Base-by-base conservation (phyloP, 2,113 vertebrate species). In the Siniperca knerii region DNA sequence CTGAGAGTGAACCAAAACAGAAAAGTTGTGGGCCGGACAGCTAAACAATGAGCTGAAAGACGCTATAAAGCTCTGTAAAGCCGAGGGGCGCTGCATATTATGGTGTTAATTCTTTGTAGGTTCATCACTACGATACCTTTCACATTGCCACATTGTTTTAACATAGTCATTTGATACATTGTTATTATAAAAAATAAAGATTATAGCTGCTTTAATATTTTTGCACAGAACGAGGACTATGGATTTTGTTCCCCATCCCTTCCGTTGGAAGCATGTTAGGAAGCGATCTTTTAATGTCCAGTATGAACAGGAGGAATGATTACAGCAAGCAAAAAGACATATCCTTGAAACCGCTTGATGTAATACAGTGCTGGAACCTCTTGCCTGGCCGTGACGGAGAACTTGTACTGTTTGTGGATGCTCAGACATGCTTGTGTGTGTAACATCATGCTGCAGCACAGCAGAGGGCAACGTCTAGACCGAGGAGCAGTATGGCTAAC, bases 401-500 rank as follows among this genome's bases (percentile, higher is more conserved):
- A 25, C 74, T 81, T 75, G 55, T 44, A 8, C 35, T 85, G 71
- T 74, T 87, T 68, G 75, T 40, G 82, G 81, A 84, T 83, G 86
- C 80, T 84, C 58, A 61, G 86, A 44, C 61, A 71, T 54, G 70
- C 65, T 37, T 61, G 10, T 50, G 46, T 48, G 58, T 57, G 52
- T 72, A 55, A 69, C 77, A 64, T 64, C 35, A 23, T 4, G 65
- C 62, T 35, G 77, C 67, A 62, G 65, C 73, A 20, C n/a, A 75
- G 60, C 66, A 81, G 55, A 87, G 68, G 77, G 68, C 61, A 18
- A 71, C 23, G 71, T 84, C 65, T 76, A 46, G 84, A 64, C 76
- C 42, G 13, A 72, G 86, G 66, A 81, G 86, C 73, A 29, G 79
- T 89, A 60, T 86, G 91, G 88, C 85, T 54, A 83, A 82, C 93